These are phyloP conservation scores for Euschistus heros DNA, from an alignment of 1,140 invertebrate genomes.

Conservation along the genomic window DNA sequence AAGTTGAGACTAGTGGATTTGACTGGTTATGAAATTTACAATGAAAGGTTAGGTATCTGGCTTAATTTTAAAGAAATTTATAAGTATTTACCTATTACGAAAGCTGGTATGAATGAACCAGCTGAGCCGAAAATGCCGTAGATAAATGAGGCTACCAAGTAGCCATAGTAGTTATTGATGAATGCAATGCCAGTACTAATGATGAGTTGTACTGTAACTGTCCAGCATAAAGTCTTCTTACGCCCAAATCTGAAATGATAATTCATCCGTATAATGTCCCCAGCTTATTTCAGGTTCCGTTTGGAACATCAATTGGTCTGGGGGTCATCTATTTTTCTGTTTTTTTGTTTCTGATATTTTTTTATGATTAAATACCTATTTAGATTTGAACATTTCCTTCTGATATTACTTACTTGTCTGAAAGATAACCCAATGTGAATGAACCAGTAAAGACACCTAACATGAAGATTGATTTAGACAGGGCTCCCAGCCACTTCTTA, in stretches of 20 bases:
- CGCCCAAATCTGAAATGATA: conserved; percentile 48
- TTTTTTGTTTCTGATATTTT: background rate
- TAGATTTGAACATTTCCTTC: background rate
- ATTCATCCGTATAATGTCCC: background rate
- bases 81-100: conserved; percentile 52
- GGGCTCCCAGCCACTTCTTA: conserved; percentile 62
- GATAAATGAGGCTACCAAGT: conserved; percentile 55
- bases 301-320: background rate
- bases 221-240: conserved; percentile 67
- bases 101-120: conserved; percentile 71
- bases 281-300: background rate
- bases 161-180: conserved; percentile 59
- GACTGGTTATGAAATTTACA: too few relatives aligned
- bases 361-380: background rate
- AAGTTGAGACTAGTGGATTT: too few relatives aligned
- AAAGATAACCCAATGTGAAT: conserved; percentile 68
- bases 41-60: background rate
- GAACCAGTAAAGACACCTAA: conserved; percentile 80
- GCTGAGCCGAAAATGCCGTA: conserved; percentile 74
- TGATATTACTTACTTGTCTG: conserved; percentile 53
- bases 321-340: background rate
- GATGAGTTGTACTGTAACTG: conserved; percentile 56
- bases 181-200: conserved; percentile 62
- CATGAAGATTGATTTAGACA: conserved; percentile 75
- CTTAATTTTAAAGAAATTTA: background rate